Conservation (phyloP, 2,113 vertebrate genomes). For the Semnornis frantzii region DNA sequence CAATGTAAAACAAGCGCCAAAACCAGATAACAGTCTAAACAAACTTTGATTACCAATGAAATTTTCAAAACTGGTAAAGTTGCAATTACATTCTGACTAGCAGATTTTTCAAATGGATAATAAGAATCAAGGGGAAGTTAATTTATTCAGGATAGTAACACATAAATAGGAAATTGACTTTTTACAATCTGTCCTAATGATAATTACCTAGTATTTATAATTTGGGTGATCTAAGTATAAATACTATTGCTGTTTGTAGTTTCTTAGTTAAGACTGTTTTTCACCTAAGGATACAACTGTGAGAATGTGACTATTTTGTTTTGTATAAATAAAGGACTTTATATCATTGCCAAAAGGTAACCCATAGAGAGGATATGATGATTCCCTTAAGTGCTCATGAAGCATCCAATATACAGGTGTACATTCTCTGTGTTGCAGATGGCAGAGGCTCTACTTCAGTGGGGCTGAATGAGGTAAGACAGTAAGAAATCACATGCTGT, state of each 20-base stretch:
- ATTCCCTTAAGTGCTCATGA: not conserved
- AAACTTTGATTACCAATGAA: conserved; percentile 9
- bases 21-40: conserved; percentile 23
- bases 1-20: not conserved
- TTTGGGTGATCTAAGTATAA: not conserved
- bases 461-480: not conserved
- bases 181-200: not conserved
- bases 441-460: not conserved
- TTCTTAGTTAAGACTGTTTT: not conserved
- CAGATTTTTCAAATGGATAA: not conserved
- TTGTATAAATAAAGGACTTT: not conserved
- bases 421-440: not conserved
- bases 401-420: not conserved
- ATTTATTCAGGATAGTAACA: not conserved
- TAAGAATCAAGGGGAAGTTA: not conserved
- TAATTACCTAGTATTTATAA: not conserved
- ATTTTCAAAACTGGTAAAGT: not conserved
- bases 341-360: not conserved
- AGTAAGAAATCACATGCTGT: not conserved
- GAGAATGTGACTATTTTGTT: not conserved
- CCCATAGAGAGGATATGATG: not conserved
- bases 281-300: not conserved
- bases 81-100: not conserved
- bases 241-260: not conserved
- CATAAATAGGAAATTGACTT: not conserved